Conservation (phyloP, 2,113 vertebrate genomes). For the Gallinago jamesoni region DNA sequence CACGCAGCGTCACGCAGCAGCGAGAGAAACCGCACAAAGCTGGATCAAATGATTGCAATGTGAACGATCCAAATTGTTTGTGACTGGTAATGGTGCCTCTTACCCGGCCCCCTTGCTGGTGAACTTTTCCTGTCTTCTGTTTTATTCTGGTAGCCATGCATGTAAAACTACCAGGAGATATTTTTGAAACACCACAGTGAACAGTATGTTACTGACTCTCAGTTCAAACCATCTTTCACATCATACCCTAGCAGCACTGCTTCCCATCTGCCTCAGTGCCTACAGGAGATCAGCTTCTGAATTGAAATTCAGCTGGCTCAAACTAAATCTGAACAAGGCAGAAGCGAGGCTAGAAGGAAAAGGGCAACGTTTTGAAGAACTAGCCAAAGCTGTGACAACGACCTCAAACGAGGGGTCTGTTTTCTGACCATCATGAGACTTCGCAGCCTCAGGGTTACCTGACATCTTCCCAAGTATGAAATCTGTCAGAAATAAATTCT, state of each 20-base stretch:
- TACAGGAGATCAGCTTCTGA: constrained; percentile 47
- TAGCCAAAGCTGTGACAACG: background rate
- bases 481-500: constrained; percentile 59
- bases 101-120: background rate
- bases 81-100: background rate
- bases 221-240: constrained; percentile 33
- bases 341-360: constrained; percentile 26
- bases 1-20: background rate
- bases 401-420: background rate
- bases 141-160: constrained; percentile 14
- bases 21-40: background rate
- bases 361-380: background rate
- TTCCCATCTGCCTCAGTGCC: constrained; percentile 53
- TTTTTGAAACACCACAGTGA: constrained; percentile 21
- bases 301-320: constrained; percentile 39
- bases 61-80: background rate
- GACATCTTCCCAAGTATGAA: constrained; percentile 16
- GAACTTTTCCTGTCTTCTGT: constrained; percentile 3
- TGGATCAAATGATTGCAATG: background rate
- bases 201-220: constrained; percentile 42
- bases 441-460: constrained; percentile 10
- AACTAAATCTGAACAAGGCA: constrained; percentile 20
- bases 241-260: constrained; percentile 15
- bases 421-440: constrained; percentile 1
- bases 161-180: constrained; percentile 31